These are phyloP conservation scores for Helostoma temminkii DNA, from an alignment of 2,797 vertebrate genomes.

Conservation along the genomic window DNA sequence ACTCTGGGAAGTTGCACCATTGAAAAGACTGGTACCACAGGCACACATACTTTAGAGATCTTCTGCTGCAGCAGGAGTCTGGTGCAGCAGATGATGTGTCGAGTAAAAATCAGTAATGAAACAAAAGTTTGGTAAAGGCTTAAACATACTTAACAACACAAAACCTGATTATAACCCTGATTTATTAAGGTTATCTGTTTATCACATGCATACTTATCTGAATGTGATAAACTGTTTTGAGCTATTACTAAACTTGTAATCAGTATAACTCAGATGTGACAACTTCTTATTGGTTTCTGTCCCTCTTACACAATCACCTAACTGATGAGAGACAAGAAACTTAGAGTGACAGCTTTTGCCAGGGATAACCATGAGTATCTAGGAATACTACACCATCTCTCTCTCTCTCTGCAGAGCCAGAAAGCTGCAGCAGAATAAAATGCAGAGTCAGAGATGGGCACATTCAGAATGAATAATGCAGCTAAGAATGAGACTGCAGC, in stretches of 20 bases:
- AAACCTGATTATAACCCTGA: conserved; percentile 14
- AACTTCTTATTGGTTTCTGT: neutral
- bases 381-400: conserved; percentile 37
- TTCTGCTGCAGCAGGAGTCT: conserved; percentile 39
- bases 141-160: neutral
- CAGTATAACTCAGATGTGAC: neutral
- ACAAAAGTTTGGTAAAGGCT: neutral
- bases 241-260: neutral
- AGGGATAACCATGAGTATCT: conserved; percentile 35
- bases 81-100: conserved; percentile 35
- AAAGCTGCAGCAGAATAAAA: conserved; percentile 76
- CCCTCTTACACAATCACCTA: neutral
- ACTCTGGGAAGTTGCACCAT: conserved; percentile 21
- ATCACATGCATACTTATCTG: no score
- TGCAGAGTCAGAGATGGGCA: conserved; percentile 79
- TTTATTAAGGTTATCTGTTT: conserved; percentile 3
- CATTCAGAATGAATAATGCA: conserved; percentile 81
- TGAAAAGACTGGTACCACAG: conserved; percentile 9
- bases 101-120: conserved; percentile 1
- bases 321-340: conserved; percentile 15
- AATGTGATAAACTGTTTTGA: no score
- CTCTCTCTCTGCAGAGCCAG: conserved; percentile 67
- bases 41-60: conserved; percentile 6
- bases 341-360: conserved; percentile 11
- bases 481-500: conserved; percentile 70